Conservation (phyloP, 2,113 vertebrate species). For the Fregata magnificens region DNA sequence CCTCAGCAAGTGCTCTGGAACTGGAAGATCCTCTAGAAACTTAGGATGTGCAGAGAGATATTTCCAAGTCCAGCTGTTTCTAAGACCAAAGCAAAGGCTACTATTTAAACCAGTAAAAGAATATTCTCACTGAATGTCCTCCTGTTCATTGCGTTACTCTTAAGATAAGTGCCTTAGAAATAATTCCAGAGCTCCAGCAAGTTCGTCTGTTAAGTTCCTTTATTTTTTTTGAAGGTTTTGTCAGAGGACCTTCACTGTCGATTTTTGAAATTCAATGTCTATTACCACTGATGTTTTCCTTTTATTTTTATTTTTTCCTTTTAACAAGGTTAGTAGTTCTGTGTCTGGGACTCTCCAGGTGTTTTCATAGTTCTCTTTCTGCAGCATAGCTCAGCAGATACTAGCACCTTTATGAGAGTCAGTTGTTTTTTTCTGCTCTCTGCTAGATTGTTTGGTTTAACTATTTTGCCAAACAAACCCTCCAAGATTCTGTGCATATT, state of each 20-base stretch:
- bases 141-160: neutral
- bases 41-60: neutral
- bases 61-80: neutral
- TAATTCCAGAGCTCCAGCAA: neutral
- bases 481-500: neutral
- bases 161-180: neutral
- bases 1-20: rapidly evolving
- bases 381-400: neutral
- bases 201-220: neutral
- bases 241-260: neutral
- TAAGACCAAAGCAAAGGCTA: neutral
- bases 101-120: neutral
- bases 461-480: neutral
- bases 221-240: neutral
- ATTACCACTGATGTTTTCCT: neutral
- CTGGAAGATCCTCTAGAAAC: neutral
- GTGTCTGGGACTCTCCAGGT: neutral
- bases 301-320: neutral
- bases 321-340: neutral
- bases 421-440: neutral
- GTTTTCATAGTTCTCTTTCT: neutral
- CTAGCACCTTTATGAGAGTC: neutral
- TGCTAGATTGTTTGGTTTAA: neutral
- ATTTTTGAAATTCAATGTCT: neutral
- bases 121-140: neutral